Evolutionary conservation across 2,888 invertebrate genomes (phyloP), one percentile per base, ranked within the genome.

Genomic region (Tetragonisca angustula): DNA sequence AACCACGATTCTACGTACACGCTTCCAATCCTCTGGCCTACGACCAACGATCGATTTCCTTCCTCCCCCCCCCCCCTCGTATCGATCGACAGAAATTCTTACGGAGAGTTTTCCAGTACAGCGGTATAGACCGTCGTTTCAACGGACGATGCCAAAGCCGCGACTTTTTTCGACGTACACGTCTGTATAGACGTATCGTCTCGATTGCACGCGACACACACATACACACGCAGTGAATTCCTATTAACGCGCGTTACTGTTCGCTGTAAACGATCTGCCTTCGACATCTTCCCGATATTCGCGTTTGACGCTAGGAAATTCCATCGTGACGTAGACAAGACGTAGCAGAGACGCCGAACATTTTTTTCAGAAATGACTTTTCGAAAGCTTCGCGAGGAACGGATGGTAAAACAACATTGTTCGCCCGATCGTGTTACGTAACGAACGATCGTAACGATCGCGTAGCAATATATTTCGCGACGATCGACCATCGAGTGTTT

Each of bases 1-100:
- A 86, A 78, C 84, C 90, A 82, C 88, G 89, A 88, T 91, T 85
- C 86, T 83, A 74, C 72, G 54, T 43, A 52, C 19, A 49, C 27
- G 19, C 6, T 15, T 11, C 2, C 3, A 61, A 4, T 24, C 4
- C 54, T 54, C 21, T 32, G 15, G 43, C 32, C 15, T n/a, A n/a
- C 43, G n/a, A 27, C 62, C 19, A 15, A 4, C 27, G 52, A 69
- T 69, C 69, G 69, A 69, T 69, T 32, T 52, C 4, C 5, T 21
- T 52, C 36, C 4, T 21, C 5, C 27, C 4, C 5, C 13, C 27
- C 36, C 4, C 27, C 5, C 27, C 27, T 27, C 32, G 21, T 15
- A 69, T 69, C 69, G 69, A 69, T 52, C 32, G 24, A 52, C 5
- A 6, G 21, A 50, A 27, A 21, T 68, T 50, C 68, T 50, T 50